These are phyloP conservation scores for Callosobruchus maculatus DNA, from an alignment of 2,888 invertebrate genomes.

Conservation along the genomic window DNA sequence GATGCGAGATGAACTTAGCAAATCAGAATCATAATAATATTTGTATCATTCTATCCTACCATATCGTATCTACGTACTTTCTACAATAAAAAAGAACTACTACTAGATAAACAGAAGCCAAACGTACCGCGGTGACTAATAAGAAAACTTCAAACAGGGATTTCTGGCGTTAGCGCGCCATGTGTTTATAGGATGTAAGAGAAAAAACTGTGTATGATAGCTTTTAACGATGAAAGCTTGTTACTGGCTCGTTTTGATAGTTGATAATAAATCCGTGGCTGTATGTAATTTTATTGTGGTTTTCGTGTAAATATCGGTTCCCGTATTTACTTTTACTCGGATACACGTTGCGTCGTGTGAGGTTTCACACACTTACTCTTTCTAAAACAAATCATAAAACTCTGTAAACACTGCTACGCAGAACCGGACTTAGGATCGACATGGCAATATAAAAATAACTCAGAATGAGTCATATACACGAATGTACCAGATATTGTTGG, in stretches of 20 bases:
- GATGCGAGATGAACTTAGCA: no score
- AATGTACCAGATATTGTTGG: no score
- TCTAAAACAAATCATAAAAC: slow-evolving; percentile 49
- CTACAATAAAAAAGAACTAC: no score
- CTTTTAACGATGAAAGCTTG: no score
- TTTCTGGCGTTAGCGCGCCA: neutral
- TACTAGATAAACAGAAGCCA: no score
- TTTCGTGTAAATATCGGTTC: slow-evolving; percentile 39
- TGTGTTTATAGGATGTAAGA: slow-evolving; percentile 5
- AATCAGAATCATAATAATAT: no score
- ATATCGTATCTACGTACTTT: no score
- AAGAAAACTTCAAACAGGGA: neutral
- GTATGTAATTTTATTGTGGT: slow-evolving; percentile 41
- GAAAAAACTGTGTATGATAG: slow-evolving; percentile 5
- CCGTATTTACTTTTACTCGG: slow-evolving; percentile 38
- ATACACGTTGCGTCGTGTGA: slow-evolving; percentile 46
- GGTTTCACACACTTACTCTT: slow-evolving; percentile 48
- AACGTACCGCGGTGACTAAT: neutral
- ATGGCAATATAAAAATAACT: no score
- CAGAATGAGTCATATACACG: no score
- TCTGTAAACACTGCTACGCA: slow-evolving; percentile 37
- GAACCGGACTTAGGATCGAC: no score
- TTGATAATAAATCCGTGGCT: slow-evolving; percentile 29
- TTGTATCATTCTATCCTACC: no score
- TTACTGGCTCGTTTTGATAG: slow-evolving; percentile 25